Base-by-base conservation (phyloP, 2,888 invertebrate genomes). In the Diaprepes abbreviatus region DNA sequence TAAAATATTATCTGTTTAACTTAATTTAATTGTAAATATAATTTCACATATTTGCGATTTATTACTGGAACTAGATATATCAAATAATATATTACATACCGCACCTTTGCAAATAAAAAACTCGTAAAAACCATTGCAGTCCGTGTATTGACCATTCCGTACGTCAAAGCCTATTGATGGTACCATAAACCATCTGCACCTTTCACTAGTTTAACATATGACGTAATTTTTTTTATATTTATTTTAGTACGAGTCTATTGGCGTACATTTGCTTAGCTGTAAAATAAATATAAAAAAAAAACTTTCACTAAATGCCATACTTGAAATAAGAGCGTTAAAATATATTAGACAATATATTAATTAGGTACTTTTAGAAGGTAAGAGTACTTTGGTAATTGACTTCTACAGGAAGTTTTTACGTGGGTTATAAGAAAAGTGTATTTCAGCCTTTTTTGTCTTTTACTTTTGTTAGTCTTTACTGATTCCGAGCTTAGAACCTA, bases 171-270 rank as follows among this genome's bases (percentile, higher is more conserved):
- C 50, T 59, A 50, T 65, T 65, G 69, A 65, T 59, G 69, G 33
- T 69, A 40, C 65, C 64, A 69, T 69, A 69, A 69, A 69, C 69
- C 69, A 65, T 69, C 69, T 69, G 69, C 59, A 65, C 64, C 69
- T 69, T 69, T 69, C 69, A 69, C 69, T 69, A 65, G 52, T 43
- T 50, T 54, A 68, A 63, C 68, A 68, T 48, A 68, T 68, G 68
- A 68, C 68, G 68, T 52, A 63, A 58, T 28, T 55, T 58, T 68
- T 68, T 67, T 66, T 28, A 52, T 52, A 64, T 24, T 24, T 55
- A 64, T 36, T 36, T 55, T 35, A 55, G 55, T 38, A 17, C 57
- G 2, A 28, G 28, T 14, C n/a, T 21, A 24, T 19, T 24, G 14
- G 45, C 43, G 35, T 33, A 24, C 14, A 36, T 65, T 65, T 65